A percentile compares a stretch with the other conserved stretches of the same genome.
phyloP scores from a whole-genome alignment of 2,888 invertebrate genomes.

The Thereva nobilitata region DNA sequence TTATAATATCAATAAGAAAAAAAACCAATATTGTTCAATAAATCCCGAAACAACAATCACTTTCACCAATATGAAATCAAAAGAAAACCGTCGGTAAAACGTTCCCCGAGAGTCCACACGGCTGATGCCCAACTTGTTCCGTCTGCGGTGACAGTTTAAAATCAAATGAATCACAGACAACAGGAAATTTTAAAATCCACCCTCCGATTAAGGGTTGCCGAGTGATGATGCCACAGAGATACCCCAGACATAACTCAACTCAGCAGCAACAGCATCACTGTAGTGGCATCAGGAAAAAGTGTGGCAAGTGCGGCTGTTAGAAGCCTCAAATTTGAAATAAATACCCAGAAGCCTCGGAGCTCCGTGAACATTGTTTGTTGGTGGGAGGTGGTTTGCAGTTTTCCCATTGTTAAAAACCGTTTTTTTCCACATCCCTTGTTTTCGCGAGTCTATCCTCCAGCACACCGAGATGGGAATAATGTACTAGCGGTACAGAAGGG shows the following conservation, averaged over 20 bases:
- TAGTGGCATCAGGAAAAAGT: background rate
- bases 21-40: no score
- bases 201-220: slow-evolving; percentile 30
- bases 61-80: no score
- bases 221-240: background rate
- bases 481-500: background rate
- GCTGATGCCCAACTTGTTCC: slow-evolving; percentile 45
- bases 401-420: slow-evolving; percentile 30
- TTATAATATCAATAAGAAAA: no score
- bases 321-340: slow-evolving; percentile 36
- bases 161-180: slow-evolving; percentile 55
- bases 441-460: background rate
- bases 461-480: background rate
- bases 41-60: no score
- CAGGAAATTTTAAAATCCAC: slow-evolving; percentile 41
- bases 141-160: slow-evolving; percentile 57
- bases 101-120: no score
- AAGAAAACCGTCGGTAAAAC: no score
- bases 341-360: slow-evolving; percentile 18
- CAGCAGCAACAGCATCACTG: slow-evolving; percentile 1
- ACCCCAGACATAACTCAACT: background rate
- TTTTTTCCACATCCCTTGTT: slow-evolving; percentile 14
- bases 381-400: slow-evolving; percentile 27
- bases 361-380: background rate
- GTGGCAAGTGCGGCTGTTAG: background rate